phyloP scores from a whole-genome alignment of 2,797 vertebrate species.

The Peromyscus attwateri region DNA sequence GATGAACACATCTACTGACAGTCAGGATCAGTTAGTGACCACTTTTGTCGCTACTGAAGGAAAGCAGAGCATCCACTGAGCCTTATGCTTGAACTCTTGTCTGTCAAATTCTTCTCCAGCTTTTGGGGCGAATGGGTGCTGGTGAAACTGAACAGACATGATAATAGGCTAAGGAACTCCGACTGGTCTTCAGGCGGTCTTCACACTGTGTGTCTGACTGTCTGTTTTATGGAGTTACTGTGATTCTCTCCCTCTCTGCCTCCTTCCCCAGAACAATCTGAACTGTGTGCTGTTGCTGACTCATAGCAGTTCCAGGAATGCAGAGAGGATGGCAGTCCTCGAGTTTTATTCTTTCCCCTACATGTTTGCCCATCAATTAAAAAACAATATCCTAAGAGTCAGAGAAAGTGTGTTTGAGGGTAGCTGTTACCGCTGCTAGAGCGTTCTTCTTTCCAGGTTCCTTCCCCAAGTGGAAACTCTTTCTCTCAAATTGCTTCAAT shows the following conservation, averaged over 20 bases:
- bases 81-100: not conserved
- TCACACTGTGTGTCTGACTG: not conserved
- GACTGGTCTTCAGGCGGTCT: not conserved
- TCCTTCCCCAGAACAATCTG: not conserved
- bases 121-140: not conserved
- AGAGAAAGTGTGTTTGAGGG: constrained; percentile 6
- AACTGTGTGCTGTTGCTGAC: not conserved
- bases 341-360: not conserved
- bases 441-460: not conserved
- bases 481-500: constrained; percentile 47
- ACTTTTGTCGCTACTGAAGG: not conserved
- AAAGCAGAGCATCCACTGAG: not conserved
- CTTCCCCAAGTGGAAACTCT: not conserved
- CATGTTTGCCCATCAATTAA: not conserved
- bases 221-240: not conserved
- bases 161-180: not conserved
- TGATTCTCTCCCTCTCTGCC: not conserved
- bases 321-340: not conserved
- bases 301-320: not conserved
- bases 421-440: not conserved
- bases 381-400: not conserved
- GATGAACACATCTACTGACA: not conserved
- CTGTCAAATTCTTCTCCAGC: not conserved
- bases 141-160: not conserved
- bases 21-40: not conserved